Evolutionary conservation across 2,888 invertebrate genomes (phyloP).

Genomic region (Petrolisthes cinctipes): DNA sequence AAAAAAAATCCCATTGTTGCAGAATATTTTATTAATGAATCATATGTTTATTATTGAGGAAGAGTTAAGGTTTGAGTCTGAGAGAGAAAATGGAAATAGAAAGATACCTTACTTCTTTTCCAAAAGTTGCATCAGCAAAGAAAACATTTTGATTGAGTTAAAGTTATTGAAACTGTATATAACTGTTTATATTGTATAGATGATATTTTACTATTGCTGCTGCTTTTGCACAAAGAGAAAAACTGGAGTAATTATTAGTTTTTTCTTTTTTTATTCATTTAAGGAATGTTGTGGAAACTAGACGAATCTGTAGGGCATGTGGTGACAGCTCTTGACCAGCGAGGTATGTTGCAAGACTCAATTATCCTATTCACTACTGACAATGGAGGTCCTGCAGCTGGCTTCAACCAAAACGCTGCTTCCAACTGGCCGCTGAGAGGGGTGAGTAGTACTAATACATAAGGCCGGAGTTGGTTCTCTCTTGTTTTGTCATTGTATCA

Average conservation of each 20-base stretch:
- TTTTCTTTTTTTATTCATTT: not conserved
- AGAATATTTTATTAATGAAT: too few relatives aligned
- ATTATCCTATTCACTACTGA: conserved; percentile 89
- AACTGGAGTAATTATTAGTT: not conserved
- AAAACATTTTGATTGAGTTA: too few relatives aligned
- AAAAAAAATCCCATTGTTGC: too few relatives aligned
- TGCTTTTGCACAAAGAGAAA: not conserved
- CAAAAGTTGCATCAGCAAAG: too few relatives aligned
- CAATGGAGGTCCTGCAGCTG: conserved; percentile 86
- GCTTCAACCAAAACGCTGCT: conserved; percentile 78
- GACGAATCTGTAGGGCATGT: conserved; percentile 88
- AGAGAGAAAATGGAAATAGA: too few relatives aligned
- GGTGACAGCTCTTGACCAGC: conserved; percentile 77
- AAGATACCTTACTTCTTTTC: too few relatives aligned
- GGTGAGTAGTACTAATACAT: conserved; percentile 69
- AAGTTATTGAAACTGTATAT: too few relatives aligned
- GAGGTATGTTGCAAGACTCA: conserved; percentile 82
- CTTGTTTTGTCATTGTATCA: too few relatives aligned
- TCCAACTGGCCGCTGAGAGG: conserved; percentile 77
- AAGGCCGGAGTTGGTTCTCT: too few relatives aligned
- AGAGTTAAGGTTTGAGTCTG: too few relatives aligned
- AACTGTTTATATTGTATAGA: not conserved
- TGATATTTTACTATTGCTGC: not conserved
- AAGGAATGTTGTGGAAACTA: conserved; percentile 70
- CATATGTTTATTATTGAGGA: too few relatives aligned